Base-by-base conservation (phyloP, 2,797 vertebrate genomes). In the Siniperca scherzeri region DNA sequence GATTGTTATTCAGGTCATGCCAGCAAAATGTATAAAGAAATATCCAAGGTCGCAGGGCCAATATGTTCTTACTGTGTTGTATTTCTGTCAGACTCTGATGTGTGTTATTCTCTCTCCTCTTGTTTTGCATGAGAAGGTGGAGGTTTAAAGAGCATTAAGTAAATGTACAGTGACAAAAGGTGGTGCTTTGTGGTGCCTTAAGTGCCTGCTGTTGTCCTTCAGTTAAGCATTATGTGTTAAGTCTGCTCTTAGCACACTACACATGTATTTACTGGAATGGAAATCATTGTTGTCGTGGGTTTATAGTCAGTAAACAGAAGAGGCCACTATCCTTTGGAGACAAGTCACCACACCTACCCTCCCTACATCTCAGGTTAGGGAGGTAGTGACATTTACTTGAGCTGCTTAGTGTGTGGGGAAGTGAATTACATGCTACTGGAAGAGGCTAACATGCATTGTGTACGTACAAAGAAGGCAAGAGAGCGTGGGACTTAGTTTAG, bases 341-440 rank as follows among this genome's bases (percentile, higher is more conserved):
- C 40, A 53, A 44, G 66, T 68, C 61, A 61, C 27, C n/a, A 38
- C 66, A 42, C 40, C 56, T 56, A 33, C 65, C 48, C 27, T 80
- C 2, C 67, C 75, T 66, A 42, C 57, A 48, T 73, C 33, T 52
- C 53, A 59, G 68, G 59, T 74, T 66, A 46, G 25, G 44, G 48
- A 71, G 48, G 33, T 73, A 79, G 81, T 79, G 78, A 89, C 75
- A 89, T 76, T 64, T 55, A 36, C 53, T 68, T 84, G 74, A 89
- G 83, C 81, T 70, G 80, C 84, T 92, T 80, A 67, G 74, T 69
- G 36, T 84, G 70, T 74, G 61, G 81, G 79, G 25, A 59, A 56
- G 74, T 78, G 59, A 77, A 81, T 84, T 80, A 56, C 55, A 48
- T 84, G 64, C 33, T 52, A 36, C 27, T 60, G 61, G 36, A 78